phyloP scores from a whole-genome alignment of 2,797 vertebrate species.

The Microcaecilia unicolor region DNA sequence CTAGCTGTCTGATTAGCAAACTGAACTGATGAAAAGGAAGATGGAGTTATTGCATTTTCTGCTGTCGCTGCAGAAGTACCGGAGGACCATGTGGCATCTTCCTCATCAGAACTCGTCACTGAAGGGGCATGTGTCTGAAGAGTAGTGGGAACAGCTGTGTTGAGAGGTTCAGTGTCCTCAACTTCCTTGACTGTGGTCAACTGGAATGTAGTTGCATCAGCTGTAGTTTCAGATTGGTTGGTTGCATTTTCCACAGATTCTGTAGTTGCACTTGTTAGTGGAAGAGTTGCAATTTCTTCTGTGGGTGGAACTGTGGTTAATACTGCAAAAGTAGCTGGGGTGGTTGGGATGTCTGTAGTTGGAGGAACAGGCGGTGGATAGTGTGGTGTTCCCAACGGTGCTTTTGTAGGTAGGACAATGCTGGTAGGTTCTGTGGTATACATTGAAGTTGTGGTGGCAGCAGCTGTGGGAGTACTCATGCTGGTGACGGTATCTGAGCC shows the following conservation, averaged over 20 bases:
- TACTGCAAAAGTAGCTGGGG: conserved; percentile 26
- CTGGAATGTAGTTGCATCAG: conserved; percentile 12
- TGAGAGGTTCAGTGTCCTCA: conserved; percentile 8
- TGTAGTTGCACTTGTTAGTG: conserved; percentile 15
- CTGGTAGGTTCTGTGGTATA: conserved; percentile 2
- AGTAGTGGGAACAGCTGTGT: conserved; percentile 19
- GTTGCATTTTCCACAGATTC: conserved; percentile 11
- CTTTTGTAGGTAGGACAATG: conserved; percentile 1
- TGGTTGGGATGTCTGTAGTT: conserved; percentile 19
- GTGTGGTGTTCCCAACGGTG: conserved; percentile 21
- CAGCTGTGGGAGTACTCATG: conserved; percentile 33
- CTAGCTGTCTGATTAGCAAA: conserved; percentile 25
- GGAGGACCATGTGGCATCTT: conserved; percentile 21
- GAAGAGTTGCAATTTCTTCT: conserved; percentile 32
- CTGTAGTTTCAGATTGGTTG: neutral
- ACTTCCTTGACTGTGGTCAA: conserved; percentile 6
- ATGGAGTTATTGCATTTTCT: conserved; percentile 11
- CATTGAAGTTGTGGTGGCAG: conserved; percentile 12
- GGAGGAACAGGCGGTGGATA: conserved; percentile 27
- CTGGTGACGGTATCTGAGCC: conserved; percentile 39
- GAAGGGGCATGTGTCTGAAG: conserved; percentile 14
- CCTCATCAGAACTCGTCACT: conserved; percentile 24
- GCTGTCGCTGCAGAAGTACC: conserved; percentile 12
- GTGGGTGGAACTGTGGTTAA: conserved; percentile 25
- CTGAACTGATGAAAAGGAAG: conserved; percentile 33